Evolutionary conservation across 2,113 vertebrate genomes (phyloP), one percentile per base, ranked within the genome.

Genomic region (Hippocampus barbouri): DNA sequence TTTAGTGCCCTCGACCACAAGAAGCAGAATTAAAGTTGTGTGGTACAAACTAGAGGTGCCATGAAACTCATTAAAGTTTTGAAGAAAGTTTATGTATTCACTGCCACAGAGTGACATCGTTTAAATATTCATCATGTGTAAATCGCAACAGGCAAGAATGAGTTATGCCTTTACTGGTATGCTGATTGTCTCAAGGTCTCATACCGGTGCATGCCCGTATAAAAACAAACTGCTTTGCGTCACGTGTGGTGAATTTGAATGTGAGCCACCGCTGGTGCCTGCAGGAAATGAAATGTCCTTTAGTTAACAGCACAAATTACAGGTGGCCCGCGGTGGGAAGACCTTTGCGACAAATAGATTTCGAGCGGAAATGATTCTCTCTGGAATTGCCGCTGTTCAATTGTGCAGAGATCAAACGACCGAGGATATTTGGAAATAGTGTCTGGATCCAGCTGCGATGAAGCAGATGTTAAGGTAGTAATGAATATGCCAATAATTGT

Each of bases 221-320:
- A 61, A 78, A 66, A 73, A 79, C 70, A 68, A 85, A 68, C 72
- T 14, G 40, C 5, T 43, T 40, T 15, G 63, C 63, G 12, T 45
- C 40, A 1, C 41, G 63, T 65, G 78, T 88, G 87, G 91, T 91
- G 84, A 89, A 89, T 91, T 87, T 86, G 73, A 86, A 84, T 83
- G 69, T 71, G 77, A 71, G 77, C 68, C 70, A 71, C 64, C 67
- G 80, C 82, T 87, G 75, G 45, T 75, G 85, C 84, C 87, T 68
- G 85, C 85, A 88, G 90, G 89, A 91, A 90, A 90, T 92, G 79
- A 91, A 91, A 89, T 89, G 90, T 80, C 90, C 86, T 88, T 90
- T 90, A 88, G 88, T 92, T 90, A 91, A 89, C 90, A 83, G 89
- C 88, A 89, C 86, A 89, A 88, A 92, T 90, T 89, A 89, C 86